Evolutionary conservation across 2,888 invertebrate genomes (phyloP), one percentile per base, ranked within the genome.

Genomic region (Linyphia triangularis): DNA sequence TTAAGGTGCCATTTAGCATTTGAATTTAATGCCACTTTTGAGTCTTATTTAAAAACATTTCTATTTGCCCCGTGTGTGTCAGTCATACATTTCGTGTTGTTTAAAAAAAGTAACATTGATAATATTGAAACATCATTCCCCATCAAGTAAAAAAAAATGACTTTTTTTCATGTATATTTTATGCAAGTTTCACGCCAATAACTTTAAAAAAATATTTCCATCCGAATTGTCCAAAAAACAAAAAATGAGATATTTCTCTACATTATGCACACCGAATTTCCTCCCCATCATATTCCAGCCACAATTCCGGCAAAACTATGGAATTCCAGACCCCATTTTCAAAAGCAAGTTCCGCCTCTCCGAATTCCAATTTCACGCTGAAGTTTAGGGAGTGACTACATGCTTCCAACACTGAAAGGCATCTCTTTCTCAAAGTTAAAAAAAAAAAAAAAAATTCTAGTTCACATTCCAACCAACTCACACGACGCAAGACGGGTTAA

Each of bases 321-420:
- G 51, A 51, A 51, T 51, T 51, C 16, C n/a, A 13, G 51, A 51
- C 51, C 51, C 13, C 16, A n/a, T 51, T 51, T 51, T n/a, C 51
- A n/a, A 51, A 13, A 51, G 51, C 51, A 51, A 51, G 51, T n/a
- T n/a, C 5, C 51, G 51, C 51, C 51, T 70, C 43, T 22, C 2
- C 40, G 37, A 24, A 26, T 43, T 70, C 70, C 70, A 70, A 70
- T 70, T 70, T 43, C 43, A 70, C 70, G 43, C 40, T 43, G n/a
- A 51, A 51, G n/a, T 51, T 5, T 51, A 13, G 51, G n/a, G n/a
- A 51, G n/a, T n/a, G n/a, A n/a, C n/a, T 51, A 51, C 51, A 51
- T n/a, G 51, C 67, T 33, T 10, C 67, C 2, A 19, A 67, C 24
- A 26, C 30, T 67, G n/a, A 33, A 30, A 28, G 33, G 33, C 30